These are phyloP conservation scores for Phortica okadai DNA, from an alignment of 2,888 invertebrate species.

Conservation along the genomic window DNA sequence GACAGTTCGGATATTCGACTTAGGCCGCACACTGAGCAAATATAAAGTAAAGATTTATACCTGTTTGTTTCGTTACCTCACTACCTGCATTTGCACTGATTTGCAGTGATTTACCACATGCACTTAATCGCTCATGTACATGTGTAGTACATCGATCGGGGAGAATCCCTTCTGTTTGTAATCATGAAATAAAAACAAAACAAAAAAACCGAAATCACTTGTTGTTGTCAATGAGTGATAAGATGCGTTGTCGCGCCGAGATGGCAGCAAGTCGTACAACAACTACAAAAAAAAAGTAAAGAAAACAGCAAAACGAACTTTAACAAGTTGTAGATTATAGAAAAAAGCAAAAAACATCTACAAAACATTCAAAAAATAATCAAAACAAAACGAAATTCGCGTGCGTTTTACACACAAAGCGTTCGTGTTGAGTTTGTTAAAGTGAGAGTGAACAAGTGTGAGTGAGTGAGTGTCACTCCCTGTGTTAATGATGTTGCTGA, in stretches of 20 bases:
- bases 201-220: too few relatives aligned
- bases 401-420: neutral
- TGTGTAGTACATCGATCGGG: too few relatives aligned
- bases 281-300: neutral
- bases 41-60: too few relatives aligned
- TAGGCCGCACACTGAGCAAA: too few relatives aligned
- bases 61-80: too few relatives aligned
- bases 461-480: neutral
- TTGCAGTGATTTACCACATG: too few relatives aligned
- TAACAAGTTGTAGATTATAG: neutral
- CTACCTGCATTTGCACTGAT: too few relatives aligned
- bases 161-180: too few relatives aligned
- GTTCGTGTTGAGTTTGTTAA: neutral
- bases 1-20: too few relatives aligned
- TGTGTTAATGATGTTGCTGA: neutral
- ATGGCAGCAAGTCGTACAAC: neutral
- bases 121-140: too few relatives aligned
- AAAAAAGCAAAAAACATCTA: neutral
- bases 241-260: neutral
- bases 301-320: neutral
- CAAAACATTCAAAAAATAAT: conserved; percentile 4
- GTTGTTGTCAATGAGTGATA: neutral
- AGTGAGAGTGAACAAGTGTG: conserved; percentile 2
- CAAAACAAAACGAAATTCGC: conserved; percentile 5
- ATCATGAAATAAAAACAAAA: too few relatives aligned